These are phyloP conservation scores for Selenia dentaria DNA, from an alignment of 2,888 invertebrate genomes.

Conservation along the genomic window DNA sequence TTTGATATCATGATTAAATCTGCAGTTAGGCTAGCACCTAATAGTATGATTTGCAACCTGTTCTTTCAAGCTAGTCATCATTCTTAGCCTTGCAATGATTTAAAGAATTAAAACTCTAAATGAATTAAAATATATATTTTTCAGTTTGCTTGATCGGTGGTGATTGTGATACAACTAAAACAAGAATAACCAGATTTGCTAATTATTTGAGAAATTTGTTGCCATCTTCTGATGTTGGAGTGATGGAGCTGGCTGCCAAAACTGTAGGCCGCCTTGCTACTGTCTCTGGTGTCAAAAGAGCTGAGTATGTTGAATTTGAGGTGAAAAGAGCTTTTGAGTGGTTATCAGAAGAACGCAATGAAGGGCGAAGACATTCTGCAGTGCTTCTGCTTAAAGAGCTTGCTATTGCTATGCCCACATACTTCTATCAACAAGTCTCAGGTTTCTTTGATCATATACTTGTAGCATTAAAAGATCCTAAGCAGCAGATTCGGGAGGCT, in stretches of 20 bases:
- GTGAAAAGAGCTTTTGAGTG: slow-evolving; percentile 98
- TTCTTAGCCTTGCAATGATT: too few relatives aligned
- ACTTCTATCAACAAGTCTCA: slow-evolving; percentile 97
- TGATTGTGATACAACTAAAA: slow-evolving; percentile 96
- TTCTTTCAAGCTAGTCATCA: too few relatives aligned
- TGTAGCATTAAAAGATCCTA: slow-evolving; percentile 95
- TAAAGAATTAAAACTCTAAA: too few relatives aligned
- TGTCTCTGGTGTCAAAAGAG: slow-evolving; percentile 96
- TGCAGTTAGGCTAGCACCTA: too few relatives aligned
- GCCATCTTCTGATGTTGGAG: slow-evolving; percentile 95
- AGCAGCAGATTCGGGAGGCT: slow-evolving; percentile 95
- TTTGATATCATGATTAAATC: too few relatives aligned
- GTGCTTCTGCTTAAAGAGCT: slow-evolving; percentile 96
- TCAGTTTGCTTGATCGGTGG: slow-evolving; percentile 96
- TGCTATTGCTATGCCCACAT: slow-evolving; percentile 97
- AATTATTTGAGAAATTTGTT: slow-evolving; percentile 95
- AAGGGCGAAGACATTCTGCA: slow-evolving; percentile 96
- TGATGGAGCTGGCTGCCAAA: slow-evolving; percentile 98
- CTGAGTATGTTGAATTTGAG: slow-evolving; percentile 99
- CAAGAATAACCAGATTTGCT: slow-evolving; percentile 95
- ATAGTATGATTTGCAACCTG: too few relatives aligned
- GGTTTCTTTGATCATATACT: slow-evolving; percentile 97
- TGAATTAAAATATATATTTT: slow-evolving; percentile 33
- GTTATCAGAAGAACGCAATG: slow-evolving; percentile 95
- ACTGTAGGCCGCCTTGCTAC: slow-evolving; percentile 97